Conservation (phyloP, 2,113 vertebrate species). For the Hoplias malabaricus region DNA sequence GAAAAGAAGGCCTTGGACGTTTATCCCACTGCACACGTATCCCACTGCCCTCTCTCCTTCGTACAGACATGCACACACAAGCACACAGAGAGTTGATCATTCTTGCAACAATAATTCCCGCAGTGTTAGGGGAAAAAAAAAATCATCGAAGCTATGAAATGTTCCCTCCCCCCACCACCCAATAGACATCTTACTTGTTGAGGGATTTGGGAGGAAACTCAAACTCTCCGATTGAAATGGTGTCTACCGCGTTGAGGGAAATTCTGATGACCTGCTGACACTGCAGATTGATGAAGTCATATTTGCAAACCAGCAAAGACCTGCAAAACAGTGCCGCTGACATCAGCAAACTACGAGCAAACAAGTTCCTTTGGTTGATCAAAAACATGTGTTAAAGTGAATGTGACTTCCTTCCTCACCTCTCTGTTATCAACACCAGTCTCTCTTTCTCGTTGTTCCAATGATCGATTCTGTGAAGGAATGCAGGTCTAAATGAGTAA, state of each 20-base stretch:
- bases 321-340: conserved; percentile 55
- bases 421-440: conserved; percentile 88
- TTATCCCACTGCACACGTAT: conserved; percentile 95
- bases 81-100: neutral
- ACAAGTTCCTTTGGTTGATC: neutral
- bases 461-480: conserved; percentile 84
- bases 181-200: conserved; percentile 83
- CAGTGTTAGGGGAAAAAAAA: neutral
- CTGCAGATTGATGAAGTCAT: conserved; percentile 93
- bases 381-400: neutral
- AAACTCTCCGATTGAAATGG: conserved; percentile 89
- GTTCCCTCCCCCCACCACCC: neutral
- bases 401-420: conserved; percentile 52
- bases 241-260: conserved; percentile 85
- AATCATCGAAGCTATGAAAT: neutral
- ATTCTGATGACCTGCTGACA: conserved; percentile 91
- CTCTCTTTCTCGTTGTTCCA: conserved; percentile 98
- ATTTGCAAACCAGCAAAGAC: conserved; percentile 93
- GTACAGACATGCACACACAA: neutral
- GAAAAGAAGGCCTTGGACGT: conserved; percentile 83
- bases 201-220: conserved; percentile 94
- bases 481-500: neutral
- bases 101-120: neutral
- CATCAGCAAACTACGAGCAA: neutral
- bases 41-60: conserved; percentile 86